Percentiles rank a stretch among this genome's conserved stretches.
phyloP scores from a whole-genome alignment of 2,113 vertebrate species.

The Vombatus ursinus region DNA sequence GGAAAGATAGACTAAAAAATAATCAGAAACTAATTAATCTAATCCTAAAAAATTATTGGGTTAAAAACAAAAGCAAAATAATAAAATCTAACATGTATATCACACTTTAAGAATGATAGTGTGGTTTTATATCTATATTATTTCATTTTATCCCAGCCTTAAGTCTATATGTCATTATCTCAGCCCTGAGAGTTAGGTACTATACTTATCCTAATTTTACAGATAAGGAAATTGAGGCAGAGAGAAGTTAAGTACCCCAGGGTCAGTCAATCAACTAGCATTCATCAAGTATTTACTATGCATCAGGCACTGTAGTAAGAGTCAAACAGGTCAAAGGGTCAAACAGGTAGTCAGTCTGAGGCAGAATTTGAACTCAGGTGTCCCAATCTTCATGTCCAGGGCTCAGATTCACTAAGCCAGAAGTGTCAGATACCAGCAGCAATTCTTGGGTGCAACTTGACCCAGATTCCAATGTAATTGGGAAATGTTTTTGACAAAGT shows the following conservation, averaged over 20 bases:
- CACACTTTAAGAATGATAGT: neutral
- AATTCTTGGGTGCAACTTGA: neutral
- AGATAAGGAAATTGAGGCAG: neutral
- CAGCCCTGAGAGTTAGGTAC: neutral
- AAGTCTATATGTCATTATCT: neutral
- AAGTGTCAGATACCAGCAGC: neutral
- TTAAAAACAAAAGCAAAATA: neutral
- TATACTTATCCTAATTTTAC: neutral
- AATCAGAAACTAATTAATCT: too few species aligned
- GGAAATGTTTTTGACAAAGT: neutral
- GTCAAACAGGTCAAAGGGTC: too few species aligned
- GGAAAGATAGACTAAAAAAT: too few species aligned
- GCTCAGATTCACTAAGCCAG: neutral
- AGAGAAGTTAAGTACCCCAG: neutral
- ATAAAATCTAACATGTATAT: neutral
- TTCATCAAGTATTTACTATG: neutral
- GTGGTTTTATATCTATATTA: neutral
- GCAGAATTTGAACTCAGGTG: neutral
- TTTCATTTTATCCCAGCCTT: neutral
- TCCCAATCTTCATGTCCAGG: neutral
- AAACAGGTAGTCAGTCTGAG: neutral
- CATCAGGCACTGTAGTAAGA: neutral
- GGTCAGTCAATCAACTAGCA: neutral
- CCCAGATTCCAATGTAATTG: neutral
- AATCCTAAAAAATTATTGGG: too few species aligned